A percentile compares a stretch with the other conserved stretches of the same genome.
phyloP scores from a whole-genome alignment of 2,797 vertebrate genomes.

The Paguma larvata region DNA sequence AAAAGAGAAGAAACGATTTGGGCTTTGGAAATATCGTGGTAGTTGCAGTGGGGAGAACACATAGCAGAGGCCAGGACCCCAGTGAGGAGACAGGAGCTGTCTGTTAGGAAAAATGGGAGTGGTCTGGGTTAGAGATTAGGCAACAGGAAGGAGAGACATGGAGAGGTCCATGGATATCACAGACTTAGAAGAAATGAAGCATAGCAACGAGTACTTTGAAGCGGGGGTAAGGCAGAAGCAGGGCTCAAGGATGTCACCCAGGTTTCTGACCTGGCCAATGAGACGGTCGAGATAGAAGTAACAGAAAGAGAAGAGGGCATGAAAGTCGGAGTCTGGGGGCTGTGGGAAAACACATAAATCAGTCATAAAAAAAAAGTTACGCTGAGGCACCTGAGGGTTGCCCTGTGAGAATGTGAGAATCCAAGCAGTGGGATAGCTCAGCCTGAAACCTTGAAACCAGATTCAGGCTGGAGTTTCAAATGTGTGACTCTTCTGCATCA shows the following conservation, averaged over 20 bases:
- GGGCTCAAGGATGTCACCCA: background rate
- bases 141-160: background rate
- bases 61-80: background rate
- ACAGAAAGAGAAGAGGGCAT: background rate
- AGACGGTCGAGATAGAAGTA: background rate
- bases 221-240: background rate
- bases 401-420: background rate
- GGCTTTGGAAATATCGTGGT: background rate
- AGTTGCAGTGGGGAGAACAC: background rate
- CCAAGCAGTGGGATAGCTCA: background rate
- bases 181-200: background rate
- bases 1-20: background rate
- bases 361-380: background rate
- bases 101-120: background rate
- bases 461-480: background rate
- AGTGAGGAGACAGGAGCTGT: background rate
- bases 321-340: too few species aligned
- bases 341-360: background rate
- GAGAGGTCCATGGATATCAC: background rate
- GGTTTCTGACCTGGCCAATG: background rate
- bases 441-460: background rate
- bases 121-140: background rate
- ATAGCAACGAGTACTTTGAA: background rate
- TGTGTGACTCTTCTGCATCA: background rate
- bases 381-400: background rate